Conservation (phyloP, 92 coral and sea anemone species). For the Plumapathes pennacea region DNA sequence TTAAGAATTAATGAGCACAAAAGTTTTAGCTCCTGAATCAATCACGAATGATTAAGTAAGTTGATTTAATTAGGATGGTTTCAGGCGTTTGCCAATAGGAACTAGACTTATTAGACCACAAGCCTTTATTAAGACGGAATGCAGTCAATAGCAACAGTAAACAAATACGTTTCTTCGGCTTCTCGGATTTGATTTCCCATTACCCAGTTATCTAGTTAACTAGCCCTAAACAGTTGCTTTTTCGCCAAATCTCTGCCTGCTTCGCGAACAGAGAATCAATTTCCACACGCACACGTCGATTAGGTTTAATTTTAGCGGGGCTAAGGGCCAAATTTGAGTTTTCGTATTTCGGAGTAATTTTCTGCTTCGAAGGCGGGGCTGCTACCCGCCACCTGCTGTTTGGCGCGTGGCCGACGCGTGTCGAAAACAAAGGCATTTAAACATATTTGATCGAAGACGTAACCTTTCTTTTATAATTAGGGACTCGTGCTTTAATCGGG, state of each 20-base stretch:
- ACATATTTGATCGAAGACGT: slow-evolving; percentile 67
- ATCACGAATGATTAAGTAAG: slow-evolving; percentile 91
- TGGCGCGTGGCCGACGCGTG: slow-evolving; percentile 90
- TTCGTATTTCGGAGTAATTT: slow-evolving; percentile 37
- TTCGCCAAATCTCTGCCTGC: no score
- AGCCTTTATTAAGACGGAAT: slow-evolving; percentile 72
- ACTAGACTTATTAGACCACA: slow-evolving; percentile 62
- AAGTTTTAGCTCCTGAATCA: slow-evolving; percentile 91
- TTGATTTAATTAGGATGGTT: slow-evolving; percentile 88
- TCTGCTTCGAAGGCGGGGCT: slow-evolving; percentile 23
- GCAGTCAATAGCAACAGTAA: slow-evolving; percentile 75
- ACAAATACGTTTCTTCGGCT: slow-evolving; percentile 69
- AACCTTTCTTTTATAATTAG: slow-evolving; percentile 83
- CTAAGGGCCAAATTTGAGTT: no score
- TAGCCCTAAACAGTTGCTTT: no score
- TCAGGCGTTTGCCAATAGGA: slow-evolving; percentile 87
- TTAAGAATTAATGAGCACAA: slow-evolving; percentile 71
- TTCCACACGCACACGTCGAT: no score
- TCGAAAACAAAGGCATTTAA: slow-evolving; percentile 76
- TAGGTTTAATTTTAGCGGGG: no score
- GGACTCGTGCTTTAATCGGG: slow-evolving; percentile 65
- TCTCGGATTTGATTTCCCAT: slow-evolving; percentile 69
- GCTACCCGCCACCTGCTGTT: slow-evolving; percentile 77
- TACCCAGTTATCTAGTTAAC: slow-evolving; percentile 76
- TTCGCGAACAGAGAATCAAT: no score